Evolutionary conservation across 2,888 invertebrate genomes (phyloP).

Genomic region (Isotomurus palustris): DNA sequence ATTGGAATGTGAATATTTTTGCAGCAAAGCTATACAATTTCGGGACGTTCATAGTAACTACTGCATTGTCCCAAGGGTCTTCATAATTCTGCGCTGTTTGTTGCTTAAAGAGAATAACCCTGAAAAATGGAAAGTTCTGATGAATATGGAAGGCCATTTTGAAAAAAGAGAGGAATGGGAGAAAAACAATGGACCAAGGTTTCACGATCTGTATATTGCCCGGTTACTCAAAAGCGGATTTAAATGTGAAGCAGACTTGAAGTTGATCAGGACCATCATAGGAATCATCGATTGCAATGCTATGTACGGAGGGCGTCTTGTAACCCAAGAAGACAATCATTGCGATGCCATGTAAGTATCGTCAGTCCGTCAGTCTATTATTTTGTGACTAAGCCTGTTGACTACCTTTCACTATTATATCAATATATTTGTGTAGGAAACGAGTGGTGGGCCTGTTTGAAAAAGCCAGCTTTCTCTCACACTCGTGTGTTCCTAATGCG

Average conservation of each 20-base stretch:
- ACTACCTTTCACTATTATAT: no score
- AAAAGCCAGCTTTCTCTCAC: neutral
- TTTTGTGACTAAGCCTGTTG: no score
- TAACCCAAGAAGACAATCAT: neutral
- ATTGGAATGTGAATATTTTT: neutral
- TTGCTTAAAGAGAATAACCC: neutral
- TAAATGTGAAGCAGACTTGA: neutral
- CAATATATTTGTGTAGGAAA: neutral
- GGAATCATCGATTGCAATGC: neutral
- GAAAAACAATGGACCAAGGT: neutral
- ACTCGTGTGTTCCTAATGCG: neutral
- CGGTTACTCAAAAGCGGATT: neutral
- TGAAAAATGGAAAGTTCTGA: neutral
- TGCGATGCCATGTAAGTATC: no score
- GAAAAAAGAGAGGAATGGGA: neutral
- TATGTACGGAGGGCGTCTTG: neutral
- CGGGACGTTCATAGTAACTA: neutral
- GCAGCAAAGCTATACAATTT: neutral
- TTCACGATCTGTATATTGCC: neutral
- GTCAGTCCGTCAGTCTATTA: no score
- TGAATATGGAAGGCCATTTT: neutral
- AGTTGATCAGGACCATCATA: neutral
- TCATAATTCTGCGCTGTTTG: neutral
- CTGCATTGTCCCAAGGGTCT: neutral
- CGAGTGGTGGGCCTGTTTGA: neutral